Percentiles rank a stretch among this genome's conserved stretches.
These are phyloP conservation scores for Agrochola circellaris DNA, from an alignment of 2,888 invertebrate genomes.

Conservation along the genomic window DNA sequence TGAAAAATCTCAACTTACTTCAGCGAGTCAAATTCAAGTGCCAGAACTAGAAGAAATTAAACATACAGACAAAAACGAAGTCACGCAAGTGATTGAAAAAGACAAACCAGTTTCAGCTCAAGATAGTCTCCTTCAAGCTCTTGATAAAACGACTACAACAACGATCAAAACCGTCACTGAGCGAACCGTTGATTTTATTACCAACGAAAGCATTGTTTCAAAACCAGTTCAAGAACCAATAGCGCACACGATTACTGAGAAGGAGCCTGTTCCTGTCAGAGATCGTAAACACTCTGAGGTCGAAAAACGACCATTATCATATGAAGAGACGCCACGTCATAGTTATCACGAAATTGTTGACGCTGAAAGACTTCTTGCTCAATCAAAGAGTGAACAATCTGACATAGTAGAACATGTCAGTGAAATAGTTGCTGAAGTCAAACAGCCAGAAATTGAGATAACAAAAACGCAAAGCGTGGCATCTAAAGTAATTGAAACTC, in stretches of 20 bases:
- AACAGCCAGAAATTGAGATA: neutral
- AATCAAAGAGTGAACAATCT: constrained; percentile 26
- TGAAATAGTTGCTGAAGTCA: constrained; percentile 5
- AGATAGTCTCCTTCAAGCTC: constrained; percentile 27
- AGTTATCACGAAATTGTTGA: constrained; percentile 77
- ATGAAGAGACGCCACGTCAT: constrained; percentile 70
- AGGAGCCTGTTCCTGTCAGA: neutral
- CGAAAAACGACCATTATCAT: constrained; percentile 35
- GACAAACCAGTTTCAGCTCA: constrained; percentile 24
- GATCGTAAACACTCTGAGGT: neutral
- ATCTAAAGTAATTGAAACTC: constrained; percentile 28
- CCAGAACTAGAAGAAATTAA: neutral
- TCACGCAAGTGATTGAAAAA: constrained; percentile 5
- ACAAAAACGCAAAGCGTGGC: neutral
- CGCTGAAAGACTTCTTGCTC: constrained; percentile 74
- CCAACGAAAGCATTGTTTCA: constrained; percentile 9
- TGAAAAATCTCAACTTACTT: neutral
- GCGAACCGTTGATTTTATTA: constrained; percentile 34
- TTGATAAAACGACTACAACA: constrained; percentile 17
- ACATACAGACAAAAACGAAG: neutral
- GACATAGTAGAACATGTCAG: neutral
- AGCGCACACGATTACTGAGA: constrained; percentile 9
- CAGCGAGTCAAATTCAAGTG: neutral
- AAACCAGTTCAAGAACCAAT: constrained; percentile 3
- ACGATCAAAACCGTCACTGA: constrained; percentile 14